Evolutionary conservation across 2,113 vertebrate species (phyloP).

Genomic region (Entosphenus tridentatus): DNA sequence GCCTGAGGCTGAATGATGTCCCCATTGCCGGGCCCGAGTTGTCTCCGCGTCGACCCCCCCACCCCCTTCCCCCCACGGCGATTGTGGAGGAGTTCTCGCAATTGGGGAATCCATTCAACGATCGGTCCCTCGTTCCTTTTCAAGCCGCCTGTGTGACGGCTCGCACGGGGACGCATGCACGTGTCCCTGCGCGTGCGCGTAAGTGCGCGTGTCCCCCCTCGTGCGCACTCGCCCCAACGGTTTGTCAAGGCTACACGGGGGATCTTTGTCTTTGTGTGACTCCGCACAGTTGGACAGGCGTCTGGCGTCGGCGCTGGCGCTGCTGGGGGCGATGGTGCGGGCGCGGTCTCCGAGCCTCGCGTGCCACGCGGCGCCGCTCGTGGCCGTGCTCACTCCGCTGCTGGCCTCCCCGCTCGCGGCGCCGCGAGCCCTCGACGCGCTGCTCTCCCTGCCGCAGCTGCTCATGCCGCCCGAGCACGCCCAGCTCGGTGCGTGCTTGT

Average conservation of each 20-base stretch:
- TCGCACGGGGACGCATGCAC: too few relatives aligned
- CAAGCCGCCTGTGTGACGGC: too few relatives aligned
- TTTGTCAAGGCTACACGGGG: neutral
- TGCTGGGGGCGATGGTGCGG: slow-evolving; percentile 37
- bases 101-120: too few relatives aligned
- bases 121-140: too few relatives aligned
- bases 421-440: slow-evolving; percentile 38
- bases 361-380: slow-evolving; percentile 47
- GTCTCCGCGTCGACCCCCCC: too few relatives aligned
- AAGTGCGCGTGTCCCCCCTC: neutral
- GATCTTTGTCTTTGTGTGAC: slow-evolving; percentile 5
- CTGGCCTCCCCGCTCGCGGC: slow-evolving; percentile 65
- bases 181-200: too few relatives aligned
- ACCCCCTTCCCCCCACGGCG: too few relatives aligned
- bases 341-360: slow-evolving; percentile 40
- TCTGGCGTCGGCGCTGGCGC: slow-evolving; percentile 37
- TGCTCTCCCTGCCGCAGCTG: slow-evolving; percentile 46
- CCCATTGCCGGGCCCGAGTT: too few relatives aligned
- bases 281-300: slow-evolving; percentile 43
- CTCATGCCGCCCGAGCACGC: slow-evolving; percentile 44
- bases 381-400: slow-evolving; percentile 50
- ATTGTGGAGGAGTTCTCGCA: too few relatives aligned
- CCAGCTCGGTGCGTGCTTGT: slow-evolving; percentile 31
- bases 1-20: too few relatives aligned
- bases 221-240: neutral